These are phyloP conservation scores for Galagoides demidoff DNA, from an alignment of 2,797 vertebrate genomes.

Conservation along the genomic window DNA sequence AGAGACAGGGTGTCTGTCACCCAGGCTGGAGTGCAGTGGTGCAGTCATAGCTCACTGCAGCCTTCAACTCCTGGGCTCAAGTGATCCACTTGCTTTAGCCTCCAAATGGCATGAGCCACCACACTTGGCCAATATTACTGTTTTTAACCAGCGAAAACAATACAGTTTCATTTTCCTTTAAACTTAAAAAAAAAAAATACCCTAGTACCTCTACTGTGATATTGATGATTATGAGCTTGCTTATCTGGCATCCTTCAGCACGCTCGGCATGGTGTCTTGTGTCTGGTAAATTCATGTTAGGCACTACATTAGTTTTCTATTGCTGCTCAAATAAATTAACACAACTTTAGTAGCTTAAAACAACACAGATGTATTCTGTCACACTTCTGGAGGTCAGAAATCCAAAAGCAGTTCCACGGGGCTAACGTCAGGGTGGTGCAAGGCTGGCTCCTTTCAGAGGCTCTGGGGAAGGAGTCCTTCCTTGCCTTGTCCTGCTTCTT, in stretches of 20 bases:
- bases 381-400: neutral
- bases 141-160: constrained; percentile 15
- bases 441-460: neutral
- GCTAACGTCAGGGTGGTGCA: neutral
- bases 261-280: neutral
- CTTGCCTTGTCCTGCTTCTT: neutral
- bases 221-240: neutral
- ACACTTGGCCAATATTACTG: neutral
- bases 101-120: neutral
- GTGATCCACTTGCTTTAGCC: neutral
- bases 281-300: neutral
- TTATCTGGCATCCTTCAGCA: neutral
- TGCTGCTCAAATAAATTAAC: neutral
- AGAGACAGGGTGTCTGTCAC: neutral
- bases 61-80: neutral
- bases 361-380: neutral
- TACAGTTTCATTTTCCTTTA: neutral
- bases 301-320: neutral
- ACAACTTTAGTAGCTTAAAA: neutral
- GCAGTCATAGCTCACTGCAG: neutral
- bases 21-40: neutral
- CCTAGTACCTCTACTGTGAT: neutral
- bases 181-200: neutral
- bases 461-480: neutral
- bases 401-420: neutral